Evolutionary conservation across 2,113 vertebrate genomes (phyloP).

Genomic region (Cyanoramphus novaezelandiae): DNA sequence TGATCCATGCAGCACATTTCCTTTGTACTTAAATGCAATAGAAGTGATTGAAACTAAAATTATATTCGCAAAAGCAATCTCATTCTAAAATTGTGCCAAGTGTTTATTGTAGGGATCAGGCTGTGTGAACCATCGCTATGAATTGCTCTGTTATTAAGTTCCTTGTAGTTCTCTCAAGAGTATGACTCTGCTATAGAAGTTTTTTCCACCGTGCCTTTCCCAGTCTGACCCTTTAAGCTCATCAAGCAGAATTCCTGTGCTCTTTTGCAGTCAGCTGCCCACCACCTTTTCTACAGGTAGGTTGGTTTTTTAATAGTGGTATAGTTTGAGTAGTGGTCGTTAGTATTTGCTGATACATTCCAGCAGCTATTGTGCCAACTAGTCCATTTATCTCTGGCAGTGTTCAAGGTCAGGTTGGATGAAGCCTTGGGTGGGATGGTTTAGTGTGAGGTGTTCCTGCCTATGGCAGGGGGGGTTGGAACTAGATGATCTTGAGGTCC

Average conservation of each 20-base stretch:
- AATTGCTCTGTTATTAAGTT: neutral
- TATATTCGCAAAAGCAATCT: neutral
- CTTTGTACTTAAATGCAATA: neutral
- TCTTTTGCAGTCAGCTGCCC: neutral
- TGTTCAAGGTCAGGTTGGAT: too few species aligned
- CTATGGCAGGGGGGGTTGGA: too few species aligned
- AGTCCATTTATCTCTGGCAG: too few species aligned
- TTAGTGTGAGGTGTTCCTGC: too few species aligned
- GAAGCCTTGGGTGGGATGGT: too few species aligned
- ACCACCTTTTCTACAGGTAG: neutral
- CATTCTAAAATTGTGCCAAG: neutral
- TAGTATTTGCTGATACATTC: neutral
- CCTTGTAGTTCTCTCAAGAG: neutral
- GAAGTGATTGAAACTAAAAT: neutral
- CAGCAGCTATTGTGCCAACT: neutral
- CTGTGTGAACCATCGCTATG: neutral
- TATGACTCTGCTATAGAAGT: neutral
- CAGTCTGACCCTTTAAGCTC: neutral
- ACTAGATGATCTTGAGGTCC: too few species aligned
- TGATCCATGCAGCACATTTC: neutral
- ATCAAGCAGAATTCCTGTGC: neutral
- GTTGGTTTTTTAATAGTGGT: neutral
- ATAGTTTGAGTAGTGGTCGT: neutral
- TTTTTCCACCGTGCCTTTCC: neutral
- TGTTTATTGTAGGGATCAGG: neutral